Conservation (phyloP, 2,113 vertebrate species). For the Shinisaurus crocodilurus region DNA sequence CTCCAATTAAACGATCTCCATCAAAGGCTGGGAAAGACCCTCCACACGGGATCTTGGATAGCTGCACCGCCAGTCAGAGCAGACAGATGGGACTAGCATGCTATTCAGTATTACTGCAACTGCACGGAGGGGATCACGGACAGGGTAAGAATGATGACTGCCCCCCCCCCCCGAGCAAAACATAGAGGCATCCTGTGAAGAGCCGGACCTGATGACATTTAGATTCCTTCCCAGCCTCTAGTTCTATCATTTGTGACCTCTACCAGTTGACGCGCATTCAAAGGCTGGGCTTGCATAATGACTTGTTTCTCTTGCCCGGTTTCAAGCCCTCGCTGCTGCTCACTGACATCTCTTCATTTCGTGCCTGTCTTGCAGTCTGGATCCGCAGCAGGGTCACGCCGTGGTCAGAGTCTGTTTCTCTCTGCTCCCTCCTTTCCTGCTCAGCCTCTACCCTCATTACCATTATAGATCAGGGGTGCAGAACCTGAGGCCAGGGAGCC, state of each 20-base stretch:
- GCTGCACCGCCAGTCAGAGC: background rate
- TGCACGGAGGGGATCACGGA: background rate
- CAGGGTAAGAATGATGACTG: background rate
- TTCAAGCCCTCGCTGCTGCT: background rate
- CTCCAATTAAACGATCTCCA: background rate
- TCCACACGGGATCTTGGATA: background rate
- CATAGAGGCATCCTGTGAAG: background rate
- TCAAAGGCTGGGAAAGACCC: background rate
- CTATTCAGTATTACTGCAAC: background rate
- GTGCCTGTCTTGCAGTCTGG: background rate
- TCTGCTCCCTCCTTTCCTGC: too few relatives aligned
- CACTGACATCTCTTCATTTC: background rate
- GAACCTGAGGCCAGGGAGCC: too few relatives aligned
- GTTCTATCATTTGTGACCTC: background rate
- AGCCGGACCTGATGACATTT: background rate
- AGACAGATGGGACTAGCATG: background rate
- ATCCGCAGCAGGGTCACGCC: background rate
- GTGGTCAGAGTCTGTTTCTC: background rate
- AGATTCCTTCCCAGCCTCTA: background rate
- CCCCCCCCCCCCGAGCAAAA: background rate
- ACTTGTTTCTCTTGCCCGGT: background rate
- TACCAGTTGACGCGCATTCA: background rate
- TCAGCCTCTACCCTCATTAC: background rate
- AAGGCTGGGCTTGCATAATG: background rate
- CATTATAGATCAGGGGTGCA: background rate